Base-by-base conservation (phyloP, 2,113 vertebrate species). In the Barbus barbus region DNA sequence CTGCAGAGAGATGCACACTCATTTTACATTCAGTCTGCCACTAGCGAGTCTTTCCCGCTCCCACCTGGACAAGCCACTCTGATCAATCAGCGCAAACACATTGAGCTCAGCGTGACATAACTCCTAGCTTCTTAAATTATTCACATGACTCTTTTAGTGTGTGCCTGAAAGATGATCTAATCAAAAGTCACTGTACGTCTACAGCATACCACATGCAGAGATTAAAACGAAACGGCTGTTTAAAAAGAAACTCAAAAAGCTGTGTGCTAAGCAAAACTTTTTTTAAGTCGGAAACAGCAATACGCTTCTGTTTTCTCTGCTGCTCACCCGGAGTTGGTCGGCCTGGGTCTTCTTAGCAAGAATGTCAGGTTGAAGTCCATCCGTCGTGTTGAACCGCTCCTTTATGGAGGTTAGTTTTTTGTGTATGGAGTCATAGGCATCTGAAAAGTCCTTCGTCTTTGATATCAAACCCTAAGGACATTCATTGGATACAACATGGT, bases 271-370 rank as follows among this genome's bases (percentile, higher is more conserved):
- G 38, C 58, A 38, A 6, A n/a, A 76, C 1, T 2, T 77, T 31
- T 58, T 38, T 24, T 26, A 75, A 53, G 46, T 67, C 31, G 16
- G n/a, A 60, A 69, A 44, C 13, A 41, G 48, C 36, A 36, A 12
- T 48, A 31, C 1, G 22, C 8, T 38, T 60, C 14, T 22, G 31
- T 38, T 31, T 48, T 63, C 69, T 26, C 2, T 22, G 41, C 1
- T 22, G 38, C 91, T 89, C 87, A 98, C 98, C 95, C 93, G 94
- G n/a, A 97, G 89, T 87, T 95, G 94, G 58, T 95, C 94, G 1
- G 93, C 92, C 65, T 96, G 95, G 78, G 95, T 95, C 88, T 97
- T 96, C 85, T 97, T 98, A 33, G 94, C 93, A 26, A 95, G 91
- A 65, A 97, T 94, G 84, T 97, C 95, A 11, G 93, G 93, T 84